phyloP scores from a whole-genome alignment of 2,113 vertebrate species.

The Antennarius striatus region DNA sequence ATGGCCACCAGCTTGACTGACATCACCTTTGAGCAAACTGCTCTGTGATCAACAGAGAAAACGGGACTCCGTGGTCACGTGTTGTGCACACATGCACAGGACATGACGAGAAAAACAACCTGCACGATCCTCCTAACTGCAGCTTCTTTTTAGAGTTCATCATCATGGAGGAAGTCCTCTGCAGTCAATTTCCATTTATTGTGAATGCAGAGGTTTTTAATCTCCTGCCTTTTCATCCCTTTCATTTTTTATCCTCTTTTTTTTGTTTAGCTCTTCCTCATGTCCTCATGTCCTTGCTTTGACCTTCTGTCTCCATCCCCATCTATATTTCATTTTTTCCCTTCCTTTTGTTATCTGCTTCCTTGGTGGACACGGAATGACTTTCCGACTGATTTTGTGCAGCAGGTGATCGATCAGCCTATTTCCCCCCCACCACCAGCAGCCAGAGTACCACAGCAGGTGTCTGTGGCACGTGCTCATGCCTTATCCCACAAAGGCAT shows the following conservation, averaged over 20 bases:
- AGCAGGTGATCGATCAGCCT: constrained; percentile 54
- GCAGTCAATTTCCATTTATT: too few species aligned
- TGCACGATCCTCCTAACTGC: not conserved
- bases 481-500: not conserved
- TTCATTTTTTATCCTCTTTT: not conserved
- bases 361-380: constrained; percentile 24
- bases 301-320: not conserved
- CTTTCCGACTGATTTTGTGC: constrained; percentile 46
- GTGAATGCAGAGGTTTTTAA: not conserved
- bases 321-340: not conserved
- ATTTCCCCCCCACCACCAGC: constrained; percentile 31
- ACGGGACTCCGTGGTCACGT: too few species aligned
- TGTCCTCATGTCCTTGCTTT: not conserved
- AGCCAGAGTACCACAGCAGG: constrained; percentile 47
- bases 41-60: not conserved
- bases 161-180: too few species aligned
- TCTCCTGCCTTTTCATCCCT: not conserved
- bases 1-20: too few species aligned
- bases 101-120: too few species aligned
- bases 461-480: constrained; percentile 49
- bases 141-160: not conserved
- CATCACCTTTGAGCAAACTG: too few species aligned
- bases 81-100: too few species aligned
- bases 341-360: constrained; percentile 9
- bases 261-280: not conserved